Base-by-base conservation (phyloP, 1,140 invertebrate genomes). In the Drosophila arawakana region DNA sequence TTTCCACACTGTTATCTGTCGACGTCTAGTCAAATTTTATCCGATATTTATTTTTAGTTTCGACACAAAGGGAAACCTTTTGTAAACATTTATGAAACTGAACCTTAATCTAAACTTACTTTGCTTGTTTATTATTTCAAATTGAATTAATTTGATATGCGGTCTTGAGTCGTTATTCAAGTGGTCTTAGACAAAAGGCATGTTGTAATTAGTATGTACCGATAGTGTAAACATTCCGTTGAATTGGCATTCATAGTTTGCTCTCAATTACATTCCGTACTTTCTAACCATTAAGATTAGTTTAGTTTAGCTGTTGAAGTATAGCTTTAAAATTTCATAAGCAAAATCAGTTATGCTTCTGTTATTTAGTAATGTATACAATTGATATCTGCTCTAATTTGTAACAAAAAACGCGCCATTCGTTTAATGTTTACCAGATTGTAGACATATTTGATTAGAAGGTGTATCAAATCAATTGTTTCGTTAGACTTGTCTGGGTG, bases 151-250 rank as follows among this genome's bases (percentile, higher is more conserved):
- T 41, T 41, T 10, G 11, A 30, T 30, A 30, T 6, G 6, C 25
- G 7, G 13, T 43, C 13, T 11, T 0, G 41, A 43, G 13, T 13
- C 10, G 41, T 43, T 6, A 43, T 39, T 3, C 3, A 21, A 41
- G 44, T 5, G 34, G 30, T n/a, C 13, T 39, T 7, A 10, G 15
- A 15, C 15, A 13, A 8, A 8, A 5, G 18, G 49, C 18, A 47
- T 47, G 46, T 47, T 15, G 7, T 47, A 47, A 47, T 47, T 47
- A 47, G 46, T 47, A 21, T 47, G 46, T 47, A 18, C 21, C 18
- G 7, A 15, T 9, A 18, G 15, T 47, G 7, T 47, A 47, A 47
- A 47, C 46, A 47, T 2, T 21, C 15, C 8, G 9, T 7, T n/a
- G 5, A 44, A 13, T 44, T 44, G 13, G 2, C 46, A 15, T 1